A percentile compares a stretch with the other conserved stretches of the same genome.
These are phyloP conservation scores for Calliphora vomitoria DNA, from an alignment of 2,888 invertebrate species.

Conservation along the genomic window DNA sequence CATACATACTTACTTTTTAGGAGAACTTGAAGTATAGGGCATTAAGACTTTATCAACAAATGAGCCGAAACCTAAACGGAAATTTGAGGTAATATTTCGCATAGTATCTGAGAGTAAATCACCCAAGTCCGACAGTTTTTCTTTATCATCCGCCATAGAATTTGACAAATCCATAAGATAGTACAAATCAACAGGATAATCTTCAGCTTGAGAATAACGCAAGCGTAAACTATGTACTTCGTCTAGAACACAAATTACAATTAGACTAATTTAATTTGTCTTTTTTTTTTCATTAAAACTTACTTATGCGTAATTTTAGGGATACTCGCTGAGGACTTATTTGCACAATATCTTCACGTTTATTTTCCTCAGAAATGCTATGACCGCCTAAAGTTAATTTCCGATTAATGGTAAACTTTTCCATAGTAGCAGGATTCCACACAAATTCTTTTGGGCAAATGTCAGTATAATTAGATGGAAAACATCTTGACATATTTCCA, in stretches of 20 bases:
- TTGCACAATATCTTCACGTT: constrained; percentile 87
- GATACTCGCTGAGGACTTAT: constrained; percentile 92
- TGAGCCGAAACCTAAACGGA: constrained; percentile 96
- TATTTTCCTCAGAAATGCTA: constrained; percentile 76
- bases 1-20: constrained; percentile 90
- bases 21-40: constrained; percentile 97
- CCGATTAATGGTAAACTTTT: constrained; percentile 84
- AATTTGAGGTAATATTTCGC: constrained; percentile 96
- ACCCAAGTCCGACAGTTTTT: constrained; percentile 95
- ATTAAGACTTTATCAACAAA: constrained; percentile 99
- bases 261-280: background rate
- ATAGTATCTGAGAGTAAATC: constrained; percentile 93
- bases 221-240: constrained; percentile 91
- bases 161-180: constrained; percentile 99
- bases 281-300: constrained; percentile 81
- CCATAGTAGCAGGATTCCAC: constrained; percentile 88
- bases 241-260: constrained; percentile 85
- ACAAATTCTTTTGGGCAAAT: constrained; percentile 89
- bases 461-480: constrained; percentile 86
- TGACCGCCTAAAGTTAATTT: constrained; percentile 86
- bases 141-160: constrained; percentile 99
- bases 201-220: constrained; percentile 93
- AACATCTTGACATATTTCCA: constrained; percentile 87
- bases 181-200: constrained; percentile 99
- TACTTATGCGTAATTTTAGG: constrained; percentile 92